Evolutionary conservation across 2,797 vertebrate genomes (phyloP), one percentile per base, ranked within the genome.

Genomic region (Arctocebus calabarensis): DNA sequence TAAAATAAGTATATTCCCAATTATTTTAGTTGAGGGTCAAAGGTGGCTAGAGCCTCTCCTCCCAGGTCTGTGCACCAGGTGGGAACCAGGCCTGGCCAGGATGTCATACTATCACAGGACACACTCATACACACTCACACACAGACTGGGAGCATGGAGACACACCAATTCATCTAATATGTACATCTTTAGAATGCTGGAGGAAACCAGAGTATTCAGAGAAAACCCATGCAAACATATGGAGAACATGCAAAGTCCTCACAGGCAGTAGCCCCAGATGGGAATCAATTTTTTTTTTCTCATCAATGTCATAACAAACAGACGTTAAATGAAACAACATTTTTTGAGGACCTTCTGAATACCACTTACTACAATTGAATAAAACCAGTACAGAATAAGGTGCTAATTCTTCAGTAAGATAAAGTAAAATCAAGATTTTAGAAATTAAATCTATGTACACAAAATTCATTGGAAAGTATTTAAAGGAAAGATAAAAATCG

Each of bases 401-500:
- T 88, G 7, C 5, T 64, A 62, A 70, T 78, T 90, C 23, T 71
- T 87, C 2, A 57, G 17, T 34, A 23, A 84, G 25, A 70, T 64
- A 77, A 94, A 92, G 84, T 40, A 66, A 59, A 61, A 87, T 32
- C 10, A 75, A 13, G 19, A 77, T 29, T 70, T 61, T 52, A 89
- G 29, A 93, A 90, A 43, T 64, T 87, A 93, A 95, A 73, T 86
- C 64, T 86, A 40, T 61, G 27, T 29, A 1, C 14, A 75, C 8
- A 20, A 66, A 90, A 32, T 61, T 70, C 11, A 90, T 71, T 17
- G 48, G 29, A 2, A 12, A 84, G 48, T 55, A 2, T 66, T 88
- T 29, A 77, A 20, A 82, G 43, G 74, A n/a, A 62, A 89, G 79
- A 87, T 27, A 40, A 92, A 96, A 86, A 66, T 71, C 45, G 83